These are phyloP conservation scores for Sinhomidia bicolor DNA, from an alignment of 2,888 invertebrate genomes.

Conservation along the genomic window DNA sequence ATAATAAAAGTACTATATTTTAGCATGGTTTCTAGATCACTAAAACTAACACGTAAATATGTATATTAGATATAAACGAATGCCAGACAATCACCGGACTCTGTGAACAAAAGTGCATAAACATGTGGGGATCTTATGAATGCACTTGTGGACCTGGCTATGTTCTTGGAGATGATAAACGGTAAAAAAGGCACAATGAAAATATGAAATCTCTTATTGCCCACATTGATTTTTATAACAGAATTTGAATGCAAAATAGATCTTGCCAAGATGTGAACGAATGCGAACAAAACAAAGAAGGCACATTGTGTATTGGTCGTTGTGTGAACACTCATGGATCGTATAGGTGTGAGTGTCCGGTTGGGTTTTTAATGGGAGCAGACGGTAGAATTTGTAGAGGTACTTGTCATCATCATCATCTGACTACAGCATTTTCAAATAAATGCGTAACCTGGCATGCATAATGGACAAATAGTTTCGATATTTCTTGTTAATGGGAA, in stretches of 20 bases:
- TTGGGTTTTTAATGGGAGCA: slow-evolving; percentile 88
- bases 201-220: background rate
- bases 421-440: no score
- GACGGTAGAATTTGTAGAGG: slow-evolving; percentile 93
- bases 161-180: slow-evolving; percentile 88
- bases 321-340: slow-evolving; percentile 95
- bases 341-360: slow-evolving; percentile 88
- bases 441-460: no score
- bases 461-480: background rate
- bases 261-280: slow-evolving; percentile 81
- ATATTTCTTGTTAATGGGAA: no score
- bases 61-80: slow-evolving; percentile 87
- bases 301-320: slow-evolving; percentile 85
- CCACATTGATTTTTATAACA: background rate
- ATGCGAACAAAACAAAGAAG: slow-evolving; percentile 75
- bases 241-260: slow-evolving; percentile 81
- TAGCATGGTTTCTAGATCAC: background rate
- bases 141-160: slow-evolving; percentile 95
- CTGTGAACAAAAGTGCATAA: slow-evolving; percentile 95
- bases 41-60: slow-evolving; percentile 67
- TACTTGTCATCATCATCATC: slow-evolving; percentile 82
- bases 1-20: background rate
- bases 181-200: slow-evolving; percentile 82
- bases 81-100: slow-evolving; percentile 84
- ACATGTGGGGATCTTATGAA: slow-evolving; percentile 94